These are phyloP conservation scores for Venustaconcha ellipsiformis DNA, from an alignment of 1,140 invertebrate species.

Conservation along the genomic window DNA sequence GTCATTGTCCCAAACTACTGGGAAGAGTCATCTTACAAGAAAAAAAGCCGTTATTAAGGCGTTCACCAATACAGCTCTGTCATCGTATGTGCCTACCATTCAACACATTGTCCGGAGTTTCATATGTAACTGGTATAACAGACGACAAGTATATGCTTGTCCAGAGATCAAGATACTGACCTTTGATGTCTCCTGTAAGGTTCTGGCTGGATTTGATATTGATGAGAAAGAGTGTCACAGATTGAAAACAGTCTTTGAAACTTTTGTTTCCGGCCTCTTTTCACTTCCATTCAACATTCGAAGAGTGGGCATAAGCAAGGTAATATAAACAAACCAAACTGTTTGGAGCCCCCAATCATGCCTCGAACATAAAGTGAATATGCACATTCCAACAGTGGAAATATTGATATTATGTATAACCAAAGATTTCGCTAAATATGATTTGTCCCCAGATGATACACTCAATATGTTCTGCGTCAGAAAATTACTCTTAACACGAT, in stretches of 20 bases:
- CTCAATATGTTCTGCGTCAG: too few relatives aligned
- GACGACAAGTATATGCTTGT: slow-evolving; percentile 42
- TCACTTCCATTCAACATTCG: slow-evolving; percentile 46
- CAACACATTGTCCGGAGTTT: slow-evolving; percentile 38
- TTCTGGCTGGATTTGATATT: slow-evolving; percentile 49
- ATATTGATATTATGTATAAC: too few relatives aligned
- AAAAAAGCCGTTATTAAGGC: slow-evolving; percentile 50
- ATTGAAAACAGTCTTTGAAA: slow-evolving; percentile 41
- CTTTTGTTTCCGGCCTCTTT: slow-evolving; percentile 46
- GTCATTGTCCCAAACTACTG: slow-evolving; percentile 40
- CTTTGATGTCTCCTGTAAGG: slow-evolving; percentile 44
- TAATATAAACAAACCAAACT: slow-evolving; percentile 5
- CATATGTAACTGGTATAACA: slow-evolving; percentile 45
- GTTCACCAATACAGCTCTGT: slow-evolving; percentile 50
- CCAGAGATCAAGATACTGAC: slow-evolving; percentile 49
- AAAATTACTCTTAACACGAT: too few relatives aligned
- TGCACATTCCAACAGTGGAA: too few relatives aligned
- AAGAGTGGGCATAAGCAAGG: slow-evolving; percentile 50
- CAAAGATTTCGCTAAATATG: too few relatives aligned
- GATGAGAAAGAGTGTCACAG: slow-evolving; percentile 23
- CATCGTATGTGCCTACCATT: slow-evolving; percentile 43
- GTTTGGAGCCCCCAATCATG: too few relatives aligned
- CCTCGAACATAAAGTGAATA: too few relatives aligned
- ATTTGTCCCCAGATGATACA: too few relatives aligned
- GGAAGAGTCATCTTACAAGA: slow-evolving; percentile 39